Base-by-base conservation (phyloP, 2,888 invertebrate species). In the Chaitophorus viminalis region DNA sequence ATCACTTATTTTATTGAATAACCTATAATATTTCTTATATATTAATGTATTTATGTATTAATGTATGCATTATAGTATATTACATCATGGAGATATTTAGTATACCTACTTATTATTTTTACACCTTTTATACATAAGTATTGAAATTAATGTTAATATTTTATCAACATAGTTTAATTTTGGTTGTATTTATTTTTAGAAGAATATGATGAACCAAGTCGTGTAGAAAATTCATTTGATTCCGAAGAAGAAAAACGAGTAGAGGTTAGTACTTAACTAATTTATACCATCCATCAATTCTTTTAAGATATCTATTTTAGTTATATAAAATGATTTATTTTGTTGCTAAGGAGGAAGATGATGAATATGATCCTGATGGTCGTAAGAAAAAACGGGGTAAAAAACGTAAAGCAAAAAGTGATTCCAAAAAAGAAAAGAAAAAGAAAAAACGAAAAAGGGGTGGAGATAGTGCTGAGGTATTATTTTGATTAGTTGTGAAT, bases 391-490 rank as follows among this genome's bases (percentile, higher is more conserved):
- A 98, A 91, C 97, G 98, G 91, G 97, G 97, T 39, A 98, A 98
- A 92, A 98, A 98, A 91, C 94, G 98, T 91, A 98, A 97, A 93
- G 96, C 95, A 85, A 94, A 95, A 90, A 95, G 97, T 90, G 97
- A 97, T 91, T 96, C 96, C 88, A 97, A 97, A 92, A 97, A 97
- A 91, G 97, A 97, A 90, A 96, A 96, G 91, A 97, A 97, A 92
- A 97, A 97, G 92, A 97, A 97, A 94, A 97, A 97, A 93, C 97
- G 97, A 93, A 95, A 96, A 92, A 97, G 96, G 94, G 96, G 96
- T 65, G 87, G 87, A 92, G 97, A 97, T 90, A 97, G 97, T 92
- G 96, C 95, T 91, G 96, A 96, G 91, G 95, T 93, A 93, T 90
- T 91, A 89, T 89, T n/a, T 18, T 83, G 9, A 68, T 39, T 87